Base-by-base conservation (phyloP, 2,113 vertebrate genomes). In the Hemibagrus wyckioides region DNA sequence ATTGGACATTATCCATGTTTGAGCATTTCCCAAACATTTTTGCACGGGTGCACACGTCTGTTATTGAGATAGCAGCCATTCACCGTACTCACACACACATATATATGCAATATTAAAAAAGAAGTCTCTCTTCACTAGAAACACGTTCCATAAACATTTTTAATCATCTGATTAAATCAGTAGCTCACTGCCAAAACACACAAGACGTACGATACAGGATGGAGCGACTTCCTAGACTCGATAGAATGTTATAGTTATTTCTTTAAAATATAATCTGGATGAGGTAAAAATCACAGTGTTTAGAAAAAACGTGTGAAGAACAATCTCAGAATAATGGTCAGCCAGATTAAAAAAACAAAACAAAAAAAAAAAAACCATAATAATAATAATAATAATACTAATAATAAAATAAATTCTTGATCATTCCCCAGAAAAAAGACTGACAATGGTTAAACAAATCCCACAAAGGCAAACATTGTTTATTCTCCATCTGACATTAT, bases 251-350 rank as follows among this genome's bases (percentile, higher is more conserved):
- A 90, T 50, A 89, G 75, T 83, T 75, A 57, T 88, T 85, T 87
- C 54, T 57, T 56, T 84, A 83, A 83, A 89, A 89, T 90, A 90
- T 81, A 56, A 85, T 57, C 36, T 84, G 82, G 82, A 85, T 83
- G 86, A 91, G 90, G 85, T 71, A 65, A 87, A 80, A 83, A 90
- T 91, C 89, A 91, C 89, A 91, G 91, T 91, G 91, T 90, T 90
- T 75, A 90, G 86, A 88, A 90, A 88, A 88, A 33, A 80, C n/a
- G n/a, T 59, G 61, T 77, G 21, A 81, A 39, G 33, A 41, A 59
- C 33, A 25, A 59, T 25, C 52, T 57, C 30, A 4, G 5, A 57
- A 80, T 57, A 36, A 21, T 57, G 25, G 33, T 57, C 33, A 56
- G 54, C 5, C 79, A 41, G 79, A 59, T 39, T 25, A 23, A 56